phyloP scores from a whole-genome alignment of 2,113 vertebrate genomes.

The Vidua chalybeata region DNA sequence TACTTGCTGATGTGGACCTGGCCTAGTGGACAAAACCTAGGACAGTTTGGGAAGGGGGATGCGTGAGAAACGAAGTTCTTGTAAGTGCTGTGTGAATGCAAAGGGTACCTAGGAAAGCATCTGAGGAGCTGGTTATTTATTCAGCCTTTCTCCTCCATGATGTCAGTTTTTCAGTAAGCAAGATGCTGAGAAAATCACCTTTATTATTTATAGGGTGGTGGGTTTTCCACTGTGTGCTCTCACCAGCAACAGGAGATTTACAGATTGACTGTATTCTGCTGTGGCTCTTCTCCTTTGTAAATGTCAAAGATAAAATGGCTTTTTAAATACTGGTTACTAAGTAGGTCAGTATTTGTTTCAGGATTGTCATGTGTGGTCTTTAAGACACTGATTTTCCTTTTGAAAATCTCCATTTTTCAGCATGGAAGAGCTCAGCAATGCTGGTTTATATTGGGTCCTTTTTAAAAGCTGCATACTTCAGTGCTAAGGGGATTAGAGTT shows the following conservation, averaged over 20 bases:
- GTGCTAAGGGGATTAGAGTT: conserved; percentile 35
- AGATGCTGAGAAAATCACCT: conserved; percentile 1
- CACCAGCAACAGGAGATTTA: neutral
- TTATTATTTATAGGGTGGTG: conserved; percentile 42
- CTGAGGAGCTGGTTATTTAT: conserved; percentile 2
- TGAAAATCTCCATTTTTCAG: neutral
- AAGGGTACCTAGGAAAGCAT: neutral
- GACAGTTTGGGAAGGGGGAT: neutral
- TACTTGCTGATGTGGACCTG: neutral
- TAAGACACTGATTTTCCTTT: conserved; percentile 19
- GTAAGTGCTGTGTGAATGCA: neutral
- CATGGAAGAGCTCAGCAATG: neutral
- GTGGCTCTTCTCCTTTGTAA: neutral
- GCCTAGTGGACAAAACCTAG: neutral
- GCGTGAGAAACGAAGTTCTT: rapidly evolving
- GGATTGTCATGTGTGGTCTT: neutral
- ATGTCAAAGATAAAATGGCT: conserved; percentile 10
- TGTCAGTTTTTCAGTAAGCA: neutral
- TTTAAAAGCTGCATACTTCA: conserved; percentile 31
- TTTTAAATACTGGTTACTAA: neutral
- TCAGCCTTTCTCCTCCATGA: neutral
- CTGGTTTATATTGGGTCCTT: neutral
- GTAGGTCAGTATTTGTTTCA: conserved; percentile 37
- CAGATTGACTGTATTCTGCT: neutral
- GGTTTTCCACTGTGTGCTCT: neutral